These are phyloP conservation scores for Uromys caudimaculatus DNA, from an alignment of 2,797 vertebrate genomes.

Conservation along the genomic window DNA sequence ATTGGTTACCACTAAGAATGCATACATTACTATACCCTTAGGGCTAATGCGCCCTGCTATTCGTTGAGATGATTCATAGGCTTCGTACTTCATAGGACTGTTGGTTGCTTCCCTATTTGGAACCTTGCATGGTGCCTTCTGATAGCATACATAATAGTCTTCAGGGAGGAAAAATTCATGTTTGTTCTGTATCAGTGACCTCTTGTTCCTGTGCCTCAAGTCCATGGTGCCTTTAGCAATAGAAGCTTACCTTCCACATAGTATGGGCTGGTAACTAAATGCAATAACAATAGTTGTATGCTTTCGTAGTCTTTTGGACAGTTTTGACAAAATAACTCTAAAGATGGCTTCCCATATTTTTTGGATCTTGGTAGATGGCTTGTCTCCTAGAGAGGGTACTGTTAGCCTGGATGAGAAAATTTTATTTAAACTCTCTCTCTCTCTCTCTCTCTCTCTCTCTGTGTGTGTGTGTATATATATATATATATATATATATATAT, in stretches of 20 bases:
- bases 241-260: neutral
- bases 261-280: neutral
- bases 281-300: neutral
- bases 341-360: neutral
- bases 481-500: no score
- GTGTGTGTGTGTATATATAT: no score
- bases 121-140: neutral
- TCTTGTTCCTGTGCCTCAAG: neutral
- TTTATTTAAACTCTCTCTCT: neutral
- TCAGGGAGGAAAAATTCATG: neutral
- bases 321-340: neutral
- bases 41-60: neutral
- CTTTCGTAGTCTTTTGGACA: neutral
- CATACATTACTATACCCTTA: neutral
- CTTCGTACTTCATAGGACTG: neutral
- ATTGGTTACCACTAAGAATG: neutral
- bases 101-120: neutral
- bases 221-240: neutral
- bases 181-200: neutral
- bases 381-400: neutral
- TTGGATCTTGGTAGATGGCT: neutral
- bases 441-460: no score
- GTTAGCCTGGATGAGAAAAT: neutral
- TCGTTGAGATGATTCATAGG: neutral
- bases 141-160: neutral